phyloP scores from a whole-genome alignment of 2,797 vertebrate genomes.

The Taeniopygia guttata region DNA sequence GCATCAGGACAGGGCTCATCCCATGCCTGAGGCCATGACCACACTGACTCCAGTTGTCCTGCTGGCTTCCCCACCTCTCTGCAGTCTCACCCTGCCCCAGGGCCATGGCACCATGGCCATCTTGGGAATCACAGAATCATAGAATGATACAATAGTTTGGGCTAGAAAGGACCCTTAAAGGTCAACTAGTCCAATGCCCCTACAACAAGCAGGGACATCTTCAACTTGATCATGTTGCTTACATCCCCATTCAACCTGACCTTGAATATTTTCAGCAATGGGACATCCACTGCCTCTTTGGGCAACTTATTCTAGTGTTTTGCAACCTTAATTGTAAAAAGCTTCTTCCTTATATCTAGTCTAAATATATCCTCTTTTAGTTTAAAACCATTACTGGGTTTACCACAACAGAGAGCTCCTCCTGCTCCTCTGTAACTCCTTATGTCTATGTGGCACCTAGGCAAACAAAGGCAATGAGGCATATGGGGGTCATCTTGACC shows the following conservation, averaged over 20 bases:
- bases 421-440: neutral
- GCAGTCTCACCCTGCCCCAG: neutral
- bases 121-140: neutral
- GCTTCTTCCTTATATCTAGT: neutral
- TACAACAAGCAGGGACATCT: neutral
- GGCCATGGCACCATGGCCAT: accelerated
- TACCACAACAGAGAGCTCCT: neutral
- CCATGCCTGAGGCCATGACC: accelerated
- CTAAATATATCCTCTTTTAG: neutral
- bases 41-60: neutral
- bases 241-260: neutral
- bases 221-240: neutral
- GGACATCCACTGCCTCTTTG: neutral
- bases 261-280: neutral
- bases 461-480: neutral
- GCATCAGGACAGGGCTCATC: neutral
- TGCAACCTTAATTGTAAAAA: neutral
- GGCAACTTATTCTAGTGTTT: neutral
- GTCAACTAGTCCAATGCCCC: accelerated
- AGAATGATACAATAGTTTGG: neutral
- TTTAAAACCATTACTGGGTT: neutral
- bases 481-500: accelerated
- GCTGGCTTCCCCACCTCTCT: neutral
- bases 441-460: accelerated
- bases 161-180: neutral